Percentiles rank a stretch among this genome's conserved stretches.
Evolutionary conservation across 2,888 invertebrate species (phyloP).

Genomic region (Heterodera filipjevi): DNA sequence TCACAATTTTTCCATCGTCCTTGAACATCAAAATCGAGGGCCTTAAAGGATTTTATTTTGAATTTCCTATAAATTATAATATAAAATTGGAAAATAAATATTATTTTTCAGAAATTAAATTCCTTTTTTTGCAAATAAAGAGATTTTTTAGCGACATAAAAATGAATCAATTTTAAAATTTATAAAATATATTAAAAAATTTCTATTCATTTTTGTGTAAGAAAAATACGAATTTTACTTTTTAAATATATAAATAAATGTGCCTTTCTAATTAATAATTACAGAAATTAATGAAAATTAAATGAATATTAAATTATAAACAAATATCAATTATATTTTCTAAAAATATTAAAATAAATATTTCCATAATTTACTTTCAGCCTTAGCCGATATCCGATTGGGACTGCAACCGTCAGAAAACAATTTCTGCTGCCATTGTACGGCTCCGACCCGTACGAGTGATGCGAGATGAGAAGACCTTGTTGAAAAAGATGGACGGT

Average conservation of each 20-base stretch:
- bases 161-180: not conserved
- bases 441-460: slow-evolving; percentile 30
- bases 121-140: too few species aligned
- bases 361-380: slow-evolving; percentile 25
- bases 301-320: not conserved
- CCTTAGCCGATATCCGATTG: slow-evolving; percentile 33
- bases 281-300: not conserved
- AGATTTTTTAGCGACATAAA: not conserved
- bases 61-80: not conserved
- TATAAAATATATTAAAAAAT: too few species aligned
- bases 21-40: slow-evolving; percentile 28
- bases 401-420: slow-evolving; percentile 32
- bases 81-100: not conserved
- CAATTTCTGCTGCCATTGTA: slow-evolving; percentile 36
- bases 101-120: not conserved
- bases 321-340: slow-evolving; percentile 12
- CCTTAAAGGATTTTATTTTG: too few species aligned
- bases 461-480: slow-evolving; percentile 35
- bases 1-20: slow-evolving; percentile 24
- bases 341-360: too few species aligned
- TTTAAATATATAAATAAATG: too few species aligned
- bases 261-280: too few species aligned
- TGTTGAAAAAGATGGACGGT: not conserved
- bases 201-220: too few species aligned
- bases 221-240: too few species aligned